Base-by-base conservation (phyloP, 2,888 invertebrate genomes). In the Coelinius sp. region DNA sequence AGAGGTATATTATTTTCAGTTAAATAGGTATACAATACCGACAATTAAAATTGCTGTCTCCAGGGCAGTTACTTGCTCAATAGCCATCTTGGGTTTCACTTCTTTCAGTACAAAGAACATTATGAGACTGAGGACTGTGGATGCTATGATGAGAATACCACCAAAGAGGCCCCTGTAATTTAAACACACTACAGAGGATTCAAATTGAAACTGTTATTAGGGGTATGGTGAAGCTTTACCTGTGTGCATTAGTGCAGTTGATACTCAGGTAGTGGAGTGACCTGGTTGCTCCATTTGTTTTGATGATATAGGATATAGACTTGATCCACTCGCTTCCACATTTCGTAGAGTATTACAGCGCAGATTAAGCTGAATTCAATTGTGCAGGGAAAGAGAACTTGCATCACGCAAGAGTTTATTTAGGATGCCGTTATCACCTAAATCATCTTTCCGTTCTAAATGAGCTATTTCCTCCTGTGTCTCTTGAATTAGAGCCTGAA, bases 351-450 rank as follows among this genome's bases (percentile, higher is more conserved):
- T 74, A 85, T 83, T 31, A 96, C 97, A 24, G 97, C 96, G 83
- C 95, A 96, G 76, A 97, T 95, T 65, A 97, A 90, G 46, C 95
- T 95, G 89, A 97, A 97, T 88, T 97, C 97, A 80, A 97, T 95
- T 62, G 94, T 94, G 84, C 96, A 96, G 0, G 97, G 97, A 84
- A 95, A 97, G 71, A 97, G 90, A 85, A 96, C 96, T 0, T n/a
- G 93, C 91, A 79, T 85, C 83, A 64, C 83, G 82, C 62, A 93
- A 90, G 70, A 93, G 85, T 62, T 91, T 90, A 12, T 90, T 90
- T 79, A 93, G 91, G 83, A 92, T 91, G 22, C 82, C 84, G 52
- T 78, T 80, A 65, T 82, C 81, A 75, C 73, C 70, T 24, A 67
- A 77, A 75, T 82, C 82, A 78, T 82, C 81, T 67, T 91, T 90